Conservation (phyloP, 2,113 vertebrate genomes). For the Prionailurus viverrinus region DNA sequence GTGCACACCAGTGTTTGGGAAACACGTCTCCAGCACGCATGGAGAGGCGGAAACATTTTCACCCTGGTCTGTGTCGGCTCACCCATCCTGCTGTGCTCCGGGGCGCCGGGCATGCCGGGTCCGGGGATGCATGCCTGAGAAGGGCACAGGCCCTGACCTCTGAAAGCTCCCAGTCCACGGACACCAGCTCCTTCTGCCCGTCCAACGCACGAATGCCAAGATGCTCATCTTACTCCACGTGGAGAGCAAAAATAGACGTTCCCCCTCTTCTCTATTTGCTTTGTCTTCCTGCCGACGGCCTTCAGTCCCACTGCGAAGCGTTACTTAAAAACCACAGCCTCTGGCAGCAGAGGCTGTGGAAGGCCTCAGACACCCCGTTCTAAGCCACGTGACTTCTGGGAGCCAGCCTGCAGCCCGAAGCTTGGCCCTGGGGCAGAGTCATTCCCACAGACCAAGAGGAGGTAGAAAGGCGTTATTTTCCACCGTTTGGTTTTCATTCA, state of each 20-base stretch:
- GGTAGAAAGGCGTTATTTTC: background rate
- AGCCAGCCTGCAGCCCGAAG: background rate
- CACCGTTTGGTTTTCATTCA: slow-evolving; percentile 60
- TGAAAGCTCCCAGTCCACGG: background rate
- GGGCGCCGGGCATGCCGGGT: accelerated
- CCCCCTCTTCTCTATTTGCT: background rate
- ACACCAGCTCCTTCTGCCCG: background rate
- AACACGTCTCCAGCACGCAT: background rate
- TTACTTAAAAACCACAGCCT: slow-evolving; percentile 36
- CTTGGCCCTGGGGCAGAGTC: accelerated
- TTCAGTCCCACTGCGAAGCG: background rate
- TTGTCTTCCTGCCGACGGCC: background rate
- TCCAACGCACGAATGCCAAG: background rate
- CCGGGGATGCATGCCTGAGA: background rate
- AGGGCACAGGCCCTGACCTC: background rate
- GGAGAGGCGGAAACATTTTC: background rate
- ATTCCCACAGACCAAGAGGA: background rate
- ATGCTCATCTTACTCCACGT: background rate
- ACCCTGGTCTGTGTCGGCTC: background rate
- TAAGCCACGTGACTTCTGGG: background rate
- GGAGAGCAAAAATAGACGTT: background rate
- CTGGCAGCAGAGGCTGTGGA: background rate
- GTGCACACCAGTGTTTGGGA: accelerated
- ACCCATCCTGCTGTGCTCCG: accelerated
- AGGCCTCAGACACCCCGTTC: background rate